A percentile compares a stretch with the other conserved stretches of the same genome.
Evolutionary conservation across 2,888 invertebrate genomes (phyloP).

Genomic region (Neuroscelio doddi): DNA sequence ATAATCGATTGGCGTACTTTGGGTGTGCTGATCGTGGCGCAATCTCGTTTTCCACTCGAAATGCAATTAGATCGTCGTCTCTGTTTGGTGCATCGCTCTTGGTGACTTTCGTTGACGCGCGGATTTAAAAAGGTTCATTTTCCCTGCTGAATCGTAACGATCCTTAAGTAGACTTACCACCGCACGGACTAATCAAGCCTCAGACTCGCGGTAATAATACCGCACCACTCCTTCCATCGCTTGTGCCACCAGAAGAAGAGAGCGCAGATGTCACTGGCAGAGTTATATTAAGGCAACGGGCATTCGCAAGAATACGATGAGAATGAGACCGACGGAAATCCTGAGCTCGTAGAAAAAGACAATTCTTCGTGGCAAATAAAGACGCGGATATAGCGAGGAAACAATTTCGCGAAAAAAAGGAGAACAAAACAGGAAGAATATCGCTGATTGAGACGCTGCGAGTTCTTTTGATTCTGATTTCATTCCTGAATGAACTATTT

Average conservation of each 20-base stretch:
- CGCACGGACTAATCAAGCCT: slow-evolving; percentile 38
- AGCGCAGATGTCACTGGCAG: slow-evolving; percentile 26
- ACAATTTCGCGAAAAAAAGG: slow-evolving; percentile 21
- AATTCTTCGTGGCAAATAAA: slow-evolving; percentile 16
- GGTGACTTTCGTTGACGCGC: slow-evolving; percentile 9
- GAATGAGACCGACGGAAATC: slow-evolving; percentile 25
- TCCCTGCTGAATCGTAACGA: slow-evolving; percentile 26
- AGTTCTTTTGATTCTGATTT: not conserved
- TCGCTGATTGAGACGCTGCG: not conserved
- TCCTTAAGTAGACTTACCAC: slow-evolving; percentile 27
- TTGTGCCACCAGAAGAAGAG: slow-evolving; percentile 1
- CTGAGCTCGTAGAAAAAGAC: slow-evolving; percentile 23
- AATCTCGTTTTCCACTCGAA: slow-evolving; percentile 8
- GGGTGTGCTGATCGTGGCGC: not conserved
- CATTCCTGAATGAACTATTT: no score
- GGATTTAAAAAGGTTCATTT: slow-evolving; percentile 31
- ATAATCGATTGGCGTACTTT: not conserved
- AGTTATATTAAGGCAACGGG: slow-evolving; percentile 34
- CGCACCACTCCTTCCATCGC: slow-evolving; percentile 2
- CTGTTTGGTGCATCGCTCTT: slow-evolving; percentile 2
- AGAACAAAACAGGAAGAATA: no score
- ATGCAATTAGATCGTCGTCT: slow-evolving; percentile 17
- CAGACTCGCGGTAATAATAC: slow-evolving; percentile 27
- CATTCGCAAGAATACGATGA: slow-evolving; percentile 21
- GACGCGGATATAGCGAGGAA: slow-evolving; percentile 11